A percentile compares a stretch with the other conserved stretches of the same genome.
Conservation (phyloP, 2,797 vertebrate species). For the Sebastes matsubarae region DNA sequence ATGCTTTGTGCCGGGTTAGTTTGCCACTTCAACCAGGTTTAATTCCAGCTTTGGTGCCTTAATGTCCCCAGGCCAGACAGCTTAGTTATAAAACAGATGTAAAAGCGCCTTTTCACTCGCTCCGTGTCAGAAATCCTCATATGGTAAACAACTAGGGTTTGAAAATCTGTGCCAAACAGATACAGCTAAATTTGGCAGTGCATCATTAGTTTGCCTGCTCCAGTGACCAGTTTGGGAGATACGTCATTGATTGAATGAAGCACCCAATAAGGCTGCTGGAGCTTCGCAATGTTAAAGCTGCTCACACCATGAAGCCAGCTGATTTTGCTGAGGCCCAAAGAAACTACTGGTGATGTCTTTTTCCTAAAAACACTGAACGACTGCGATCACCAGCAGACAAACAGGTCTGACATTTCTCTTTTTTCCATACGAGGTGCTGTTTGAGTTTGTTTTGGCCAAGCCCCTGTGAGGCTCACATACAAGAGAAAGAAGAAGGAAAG, state of each 20-base stretch:
- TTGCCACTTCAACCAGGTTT: conserved; percentile 45
- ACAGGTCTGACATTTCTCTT: conserved; percentile 20
- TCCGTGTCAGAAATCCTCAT: not conserved
- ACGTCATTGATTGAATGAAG: not conserved
- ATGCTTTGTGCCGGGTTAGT: conserved; percentile 17
- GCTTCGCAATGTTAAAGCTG: not conserved
- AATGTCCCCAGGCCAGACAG: conserved; percentile 9
- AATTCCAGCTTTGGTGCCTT: conserved; percentile 43
- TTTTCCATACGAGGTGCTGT: conserved; percentile 3
- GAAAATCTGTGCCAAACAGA: conserved; percentile 4
- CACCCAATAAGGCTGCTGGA: not conserved
- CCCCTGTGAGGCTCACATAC: not conserved
- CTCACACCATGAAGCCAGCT: not conserved
- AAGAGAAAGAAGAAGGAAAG: not conserved
- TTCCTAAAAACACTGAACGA: not conserved
- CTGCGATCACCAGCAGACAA: not conserved
- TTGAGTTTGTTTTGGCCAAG: conserved; percentile 9
- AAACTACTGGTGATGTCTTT: not conserved
- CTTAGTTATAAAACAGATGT: conserved; percentile 1
- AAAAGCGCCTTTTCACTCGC: not conserved
- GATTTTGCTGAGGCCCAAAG: not conserved
- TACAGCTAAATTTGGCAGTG: not conserved
- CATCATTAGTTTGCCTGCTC: not conserved
- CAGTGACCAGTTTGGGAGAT: not conserved
- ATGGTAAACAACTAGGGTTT: not conserved